These are phyloP conservation scores for Ormyrus labotus DNA, from an alignment of 2,888 invertebrate genomes.

Conservation along the genomic window DNA sequence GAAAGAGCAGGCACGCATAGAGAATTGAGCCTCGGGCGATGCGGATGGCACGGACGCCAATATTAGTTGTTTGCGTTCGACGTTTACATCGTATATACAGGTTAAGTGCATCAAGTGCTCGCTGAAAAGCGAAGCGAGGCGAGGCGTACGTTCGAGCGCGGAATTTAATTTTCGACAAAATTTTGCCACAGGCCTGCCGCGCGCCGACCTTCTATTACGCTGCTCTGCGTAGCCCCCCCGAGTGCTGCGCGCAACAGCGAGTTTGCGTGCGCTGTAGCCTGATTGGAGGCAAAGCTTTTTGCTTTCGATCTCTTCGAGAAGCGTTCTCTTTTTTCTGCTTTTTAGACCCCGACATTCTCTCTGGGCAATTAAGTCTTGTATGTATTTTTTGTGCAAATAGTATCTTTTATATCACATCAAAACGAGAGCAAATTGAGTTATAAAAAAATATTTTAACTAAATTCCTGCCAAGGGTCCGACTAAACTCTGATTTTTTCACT, in stretches of 20 bases:
- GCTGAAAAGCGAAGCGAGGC: neutral
- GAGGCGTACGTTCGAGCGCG: constrained; percentile 3
- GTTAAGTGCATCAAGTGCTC: constrained; percentile 33
- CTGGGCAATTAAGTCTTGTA: no score
- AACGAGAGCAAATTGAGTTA: no score
- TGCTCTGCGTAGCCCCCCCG: neutral
- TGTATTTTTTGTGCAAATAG: no score
- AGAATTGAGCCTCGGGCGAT: neutral
- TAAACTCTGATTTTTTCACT: no score
- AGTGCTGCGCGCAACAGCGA: neutral
- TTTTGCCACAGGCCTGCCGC: constrained; percentile 30
- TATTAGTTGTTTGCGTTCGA: constrained; percentile 58
- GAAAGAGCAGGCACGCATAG: neutral
- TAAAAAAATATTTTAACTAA: no score
- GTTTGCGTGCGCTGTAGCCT: neutral
- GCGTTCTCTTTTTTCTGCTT: no score
- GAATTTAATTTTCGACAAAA: constrained; percentile 49
- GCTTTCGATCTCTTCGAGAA: no score
- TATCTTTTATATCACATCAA: no score
- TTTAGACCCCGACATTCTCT: no score
- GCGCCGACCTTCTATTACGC: constrained; percentile 19
- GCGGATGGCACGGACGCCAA: constrained; percentile 48
- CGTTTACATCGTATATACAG: constrained; percentile 26
- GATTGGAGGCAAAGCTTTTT: no score
- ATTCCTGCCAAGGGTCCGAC: no score